phyloP scores from a whole-genome alignment of 2,797 vertebrate species.

The Leptatherina wallacei region DNA sequence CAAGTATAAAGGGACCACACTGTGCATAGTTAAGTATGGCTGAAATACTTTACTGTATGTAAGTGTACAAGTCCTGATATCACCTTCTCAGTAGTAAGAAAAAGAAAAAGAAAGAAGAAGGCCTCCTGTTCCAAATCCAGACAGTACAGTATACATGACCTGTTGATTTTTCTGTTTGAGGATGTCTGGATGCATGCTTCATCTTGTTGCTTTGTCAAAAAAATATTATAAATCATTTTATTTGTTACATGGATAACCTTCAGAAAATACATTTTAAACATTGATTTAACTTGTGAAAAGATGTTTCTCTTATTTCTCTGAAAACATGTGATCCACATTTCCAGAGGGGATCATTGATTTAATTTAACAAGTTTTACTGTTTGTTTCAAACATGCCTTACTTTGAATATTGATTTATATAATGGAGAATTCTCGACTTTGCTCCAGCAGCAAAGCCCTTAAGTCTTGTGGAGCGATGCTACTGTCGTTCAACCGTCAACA shows the following conservation, averaged over 20 bases:
- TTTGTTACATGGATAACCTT: background rate
- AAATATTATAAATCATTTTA: background rate
- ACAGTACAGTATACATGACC: background rate
- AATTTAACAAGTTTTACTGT: background rate
- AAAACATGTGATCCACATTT: background rate
- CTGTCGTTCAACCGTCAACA: conserved; percentile 81
- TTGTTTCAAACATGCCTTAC: background rate
- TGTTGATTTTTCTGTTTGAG: conserved; percentile 6
- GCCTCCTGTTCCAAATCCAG: background rate
- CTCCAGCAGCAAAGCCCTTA: conserved; percentile 82
- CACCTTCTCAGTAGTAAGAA: background rate
- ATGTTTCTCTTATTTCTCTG: background rate
- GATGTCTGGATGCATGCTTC: background rate
- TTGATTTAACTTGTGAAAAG: background rate
- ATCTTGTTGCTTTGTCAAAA: conserved; percentile 15
- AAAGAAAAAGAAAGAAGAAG: background rate
- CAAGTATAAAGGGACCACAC: conserved; percentile 39
- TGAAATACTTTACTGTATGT: conserved; percentile 31
- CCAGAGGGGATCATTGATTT: background rate
- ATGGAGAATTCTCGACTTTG: conserved; percentile 7
- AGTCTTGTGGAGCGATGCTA: conserved; percentile 86
- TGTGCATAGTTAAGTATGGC: conserved; percentile 13
- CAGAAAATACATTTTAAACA: background rate
- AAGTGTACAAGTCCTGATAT: conserved; percentile 1
- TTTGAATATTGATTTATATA: conserved; percentile 5